Evolutionary conservation across 2,797 vertebrate species (phyloP).

Genomic region (Calcarius lapponicus): DNA sequence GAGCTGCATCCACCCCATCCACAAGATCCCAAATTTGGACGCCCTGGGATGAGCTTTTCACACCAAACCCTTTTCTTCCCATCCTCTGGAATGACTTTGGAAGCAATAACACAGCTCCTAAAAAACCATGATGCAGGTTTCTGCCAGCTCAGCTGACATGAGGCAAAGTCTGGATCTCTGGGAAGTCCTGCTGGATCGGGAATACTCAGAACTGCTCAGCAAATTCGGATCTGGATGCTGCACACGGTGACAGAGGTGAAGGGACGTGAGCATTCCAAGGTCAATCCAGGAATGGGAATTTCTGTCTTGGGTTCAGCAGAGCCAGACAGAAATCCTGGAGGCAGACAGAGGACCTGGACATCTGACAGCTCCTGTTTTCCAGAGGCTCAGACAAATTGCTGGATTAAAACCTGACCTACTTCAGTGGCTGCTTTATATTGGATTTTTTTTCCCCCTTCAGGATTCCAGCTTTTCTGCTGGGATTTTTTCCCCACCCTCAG

Average conservation of each 20-base stretch:
- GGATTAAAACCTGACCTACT: conserved; percentile 3
- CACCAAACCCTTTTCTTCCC: fast-evolving
- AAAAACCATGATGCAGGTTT: fast-evolving
- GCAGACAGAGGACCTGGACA: not conserved
- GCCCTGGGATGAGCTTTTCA: not conserved
- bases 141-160: fast-evolving
- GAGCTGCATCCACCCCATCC: not conserved
- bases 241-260: fast-evolving
- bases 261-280: not conserved
- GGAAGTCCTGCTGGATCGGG: not conserved
- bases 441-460: not conserved
- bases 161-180: not conserved
- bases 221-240: fast-evolving
- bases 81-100: not conserved
- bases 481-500: not conserved
- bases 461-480: not conserved
- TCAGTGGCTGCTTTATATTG: not conserved
- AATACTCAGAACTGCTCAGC: fast-evolving
- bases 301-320: not conserved
- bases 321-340: not conserved
- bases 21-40: not conserved
- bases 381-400: not conserved
- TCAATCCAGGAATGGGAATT: not conserved
- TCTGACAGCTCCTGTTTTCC: not conserved
- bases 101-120: not conserved